These are phyloP conservation scores for Montipora sp. DNA, from an alignment of 64 coral and sea anemone species.

Conservation along the genomic window DNA sequence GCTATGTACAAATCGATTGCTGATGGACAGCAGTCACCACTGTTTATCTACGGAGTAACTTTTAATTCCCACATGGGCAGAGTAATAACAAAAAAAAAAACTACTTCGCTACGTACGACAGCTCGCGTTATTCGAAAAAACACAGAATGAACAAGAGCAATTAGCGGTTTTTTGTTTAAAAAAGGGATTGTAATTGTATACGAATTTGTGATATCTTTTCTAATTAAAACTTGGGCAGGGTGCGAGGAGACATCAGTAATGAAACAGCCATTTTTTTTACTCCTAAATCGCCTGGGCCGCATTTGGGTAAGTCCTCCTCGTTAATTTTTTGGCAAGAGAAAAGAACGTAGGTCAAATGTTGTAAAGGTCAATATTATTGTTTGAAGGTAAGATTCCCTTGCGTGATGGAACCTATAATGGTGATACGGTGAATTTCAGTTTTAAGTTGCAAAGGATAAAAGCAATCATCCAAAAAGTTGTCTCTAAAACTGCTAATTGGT, in stretches of 20 bases:
- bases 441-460: slow-evolving; percentile 8
- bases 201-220: slow-evolving; percentile 17
- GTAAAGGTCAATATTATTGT: background rate
- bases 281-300: background rate
- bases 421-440: background rate
- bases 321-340: background rate
- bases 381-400: background rate
- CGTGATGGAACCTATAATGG: background rate
- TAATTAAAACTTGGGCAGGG: slow-evolving; percentile 26
- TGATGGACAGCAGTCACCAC: background rate
- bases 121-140: slow-evolving; percentile 26
- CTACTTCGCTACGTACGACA: background rate
- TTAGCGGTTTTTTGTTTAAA: slow-evolving; percentile 1
- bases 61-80: background rate
- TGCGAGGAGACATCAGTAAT: background rate
- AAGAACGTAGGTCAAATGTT: background rate
- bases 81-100: background rate
- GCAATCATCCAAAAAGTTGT: slow-evolving; percentile 1
- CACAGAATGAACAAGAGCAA: slow-evolving; percentile 13
- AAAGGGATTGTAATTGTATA: slow-evolving; percentile 1
- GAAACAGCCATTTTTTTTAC: background rate
- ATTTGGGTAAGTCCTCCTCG: background rate
- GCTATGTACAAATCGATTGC: background rate
- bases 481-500: background rate
- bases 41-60: background rate